phyloP scores from a whole-genome alignment of 2,888 invertebrate genomes.

The Orthonevra nobilis region DNA sequence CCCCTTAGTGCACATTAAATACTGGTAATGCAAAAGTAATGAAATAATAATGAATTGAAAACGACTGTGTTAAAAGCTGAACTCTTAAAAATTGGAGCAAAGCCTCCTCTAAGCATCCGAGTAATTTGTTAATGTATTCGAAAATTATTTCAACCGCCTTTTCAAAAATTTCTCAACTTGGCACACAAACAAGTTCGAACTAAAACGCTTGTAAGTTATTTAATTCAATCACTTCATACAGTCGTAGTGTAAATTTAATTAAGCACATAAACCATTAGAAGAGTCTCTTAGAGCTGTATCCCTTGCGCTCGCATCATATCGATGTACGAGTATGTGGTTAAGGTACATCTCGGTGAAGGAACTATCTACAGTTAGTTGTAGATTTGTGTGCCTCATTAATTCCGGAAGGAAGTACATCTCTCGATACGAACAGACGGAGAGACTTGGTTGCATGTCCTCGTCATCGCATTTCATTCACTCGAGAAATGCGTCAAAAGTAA shows the following conservation, averaged over 20 bases:
- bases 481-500: conserved; percentile 68
- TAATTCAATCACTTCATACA: conserved; percentile 28
- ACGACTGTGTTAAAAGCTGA: too few species aligned
- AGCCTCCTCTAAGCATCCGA: too few species aligned
- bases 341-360: conserved; percentile 6
- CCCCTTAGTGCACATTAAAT: too few species aligned
- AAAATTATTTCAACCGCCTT: too few species aligned
- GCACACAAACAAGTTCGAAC: too few species aligned
- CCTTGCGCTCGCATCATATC: conserved; percentile 13
- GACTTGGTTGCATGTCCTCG: neutral
- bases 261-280: conserved; percentile 68
- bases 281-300: conserved; percentile 35
- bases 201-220: conserved; percentile 59
- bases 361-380: conserved; percentile 9
- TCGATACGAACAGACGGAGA: conserved; percentile 1
- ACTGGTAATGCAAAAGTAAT: too few species aligned
- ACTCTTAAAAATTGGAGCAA: too few species aligned
- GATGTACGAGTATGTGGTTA: neutral
- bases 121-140: too few species aligned
- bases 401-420: conserved; percentile 21
- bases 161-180: too few species aligned
- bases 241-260: conserved; percentile 60
- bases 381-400: conserved; percentile 45
- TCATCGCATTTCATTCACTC: conserved; percentile 46
- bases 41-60: too few species aligned